A percentile compares a stretch with the other conserved stretches of the same genome.
phyloP scores from a whole-genome alignment of 2,888 invertebrate species.

The Drosophila bunnanda region DNA sequence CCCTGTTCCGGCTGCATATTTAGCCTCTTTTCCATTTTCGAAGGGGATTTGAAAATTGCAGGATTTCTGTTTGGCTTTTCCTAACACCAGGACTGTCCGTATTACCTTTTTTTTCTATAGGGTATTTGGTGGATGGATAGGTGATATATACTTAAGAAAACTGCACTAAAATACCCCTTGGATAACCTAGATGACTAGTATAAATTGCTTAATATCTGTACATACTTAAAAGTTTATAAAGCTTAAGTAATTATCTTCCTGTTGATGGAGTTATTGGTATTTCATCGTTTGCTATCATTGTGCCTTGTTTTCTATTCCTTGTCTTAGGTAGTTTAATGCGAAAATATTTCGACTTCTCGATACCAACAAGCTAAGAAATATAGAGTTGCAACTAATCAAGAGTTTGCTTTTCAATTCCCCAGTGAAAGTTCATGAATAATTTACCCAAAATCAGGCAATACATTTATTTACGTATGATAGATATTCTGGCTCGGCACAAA shows the following conservation, averaged over 20 bases:
- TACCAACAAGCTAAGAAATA: not conserved
- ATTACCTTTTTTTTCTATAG: not conserved
- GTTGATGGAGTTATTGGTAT: not conserved
- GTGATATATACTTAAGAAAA: not conserved
- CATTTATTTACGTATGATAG: not conserved
- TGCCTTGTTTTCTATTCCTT: not conserved
- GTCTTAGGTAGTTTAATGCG: not conserved
- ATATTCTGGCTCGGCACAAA: not conserved
- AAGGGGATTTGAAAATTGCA: slow-evolving; percentile 50
- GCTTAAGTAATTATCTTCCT: not conserved
- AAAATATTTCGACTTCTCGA: not conserved
- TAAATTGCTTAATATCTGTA: too few species aligned
- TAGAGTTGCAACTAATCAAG: not conserved
- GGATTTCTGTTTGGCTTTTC: slow-evolving; percentile 43
- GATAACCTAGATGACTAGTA: not conserved
- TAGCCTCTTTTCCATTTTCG: slow-evolving; percentile 46
- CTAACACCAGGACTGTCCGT: slow-evolving; percentile 43
- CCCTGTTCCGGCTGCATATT: slow-evolving; percentile 51
- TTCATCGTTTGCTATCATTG: not conserved
- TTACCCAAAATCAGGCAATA: not conserved
- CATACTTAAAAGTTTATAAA: not conserved
- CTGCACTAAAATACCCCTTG: not conserved
- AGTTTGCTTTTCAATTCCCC: not conserved
- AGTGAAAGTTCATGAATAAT: not conserved
- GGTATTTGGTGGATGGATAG: not conserved